Conservation (phyloP, 2,888 invertebrate species). For the Callinectes sapidus region DNA sequence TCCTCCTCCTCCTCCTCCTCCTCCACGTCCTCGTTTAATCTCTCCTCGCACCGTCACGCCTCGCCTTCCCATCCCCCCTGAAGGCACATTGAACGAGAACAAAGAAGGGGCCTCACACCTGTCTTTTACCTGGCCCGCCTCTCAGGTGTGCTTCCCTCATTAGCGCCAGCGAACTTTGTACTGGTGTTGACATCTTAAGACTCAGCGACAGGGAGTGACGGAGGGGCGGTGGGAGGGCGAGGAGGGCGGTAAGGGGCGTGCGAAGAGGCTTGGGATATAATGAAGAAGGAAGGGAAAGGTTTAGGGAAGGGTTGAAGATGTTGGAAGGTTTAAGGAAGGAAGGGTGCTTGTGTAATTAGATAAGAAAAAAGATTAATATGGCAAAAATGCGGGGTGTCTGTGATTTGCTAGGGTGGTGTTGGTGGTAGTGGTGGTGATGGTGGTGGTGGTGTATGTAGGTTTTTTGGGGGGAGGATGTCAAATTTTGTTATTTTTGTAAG, state of each 20-base stretch:
- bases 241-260: background rate
- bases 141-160: conserved; percentile 29
- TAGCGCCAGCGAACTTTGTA: background rate
- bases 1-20: conserved; percentile 19
- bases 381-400: no score
- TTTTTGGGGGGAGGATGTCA: no score
- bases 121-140: conserved; percentile 8
- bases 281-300: background rate
- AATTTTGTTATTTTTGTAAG: no score
- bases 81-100: conserved; percentile 25
- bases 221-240: background rate
- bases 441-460: no score
- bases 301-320: background rate
- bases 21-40: background rate
- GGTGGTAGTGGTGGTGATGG: no score
- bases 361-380: no score
- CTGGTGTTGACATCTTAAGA: conserved; percentile 29
- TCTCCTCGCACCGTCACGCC: background rate
- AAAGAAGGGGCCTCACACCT: conserved; percentile 17
- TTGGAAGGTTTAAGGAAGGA: background rate
- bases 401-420: no score
- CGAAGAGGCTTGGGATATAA: background rate
- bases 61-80: background rate
- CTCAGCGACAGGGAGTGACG: conserved; percentile 15
- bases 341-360: no score